phyloP scores from a whole-genome alignment of 2,797 vertebrate species.

The Amazonetta brasiliensis region DNA sequence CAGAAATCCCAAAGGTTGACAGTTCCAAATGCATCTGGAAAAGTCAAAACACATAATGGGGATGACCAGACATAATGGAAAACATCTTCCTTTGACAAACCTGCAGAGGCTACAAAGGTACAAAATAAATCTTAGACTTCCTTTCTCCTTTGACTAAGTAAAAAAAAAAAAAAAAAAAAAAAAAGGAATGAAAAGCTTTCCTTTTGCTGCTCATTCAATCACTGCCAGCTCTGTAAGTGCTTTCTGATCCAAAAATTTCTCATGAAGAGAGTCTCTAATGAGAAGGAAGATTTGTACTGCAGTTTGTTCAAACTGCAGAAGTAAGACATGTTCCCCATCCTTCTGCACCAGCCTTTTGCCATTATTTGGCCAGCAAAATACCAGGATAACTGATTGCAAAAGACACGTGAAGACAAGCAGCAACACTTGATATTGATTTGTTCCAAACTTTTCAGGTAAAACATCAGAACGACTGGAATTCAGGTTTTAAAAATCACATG shows the following conservation, averaged over 20 bases:
- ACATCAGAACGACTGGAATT: neutral
- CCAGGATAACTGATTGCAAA: neutral
- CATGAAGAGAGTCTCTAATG: neutral
- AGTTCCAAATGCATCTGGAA: conserved; percentile 66
- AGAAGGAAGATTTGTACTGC: conserved; percentile 28
- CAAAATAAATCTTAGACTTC: conserved; percentile 37
- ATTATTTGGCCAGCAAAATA: neutral
- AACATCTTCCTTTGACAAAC: conserved; percentile 45
- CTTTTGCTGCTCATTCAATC: conserved; percentile 31
- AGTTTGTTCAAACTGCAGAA: neutral
- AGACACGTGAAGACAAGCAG: neutral
- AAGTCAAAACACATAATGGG: conserved; percentile 62
- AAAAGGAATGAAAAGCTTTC: conserved; percentile 43
- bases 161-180: conserved; percentile 41
- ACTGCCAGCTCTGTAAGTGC: neutral
- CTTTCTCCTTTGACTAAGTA: neutral
- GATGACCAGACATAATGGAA: conserved; percentile 38
- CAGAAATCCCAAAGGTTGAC: conserved; percentile 71
- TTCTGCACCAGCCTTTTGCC: neutral
- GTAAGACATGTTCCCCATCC: neutral
- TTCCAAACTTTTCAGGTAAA: neutral
- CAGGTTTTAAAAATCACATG: neutral
- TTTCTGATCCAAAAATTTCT: conserved; percentile 43
- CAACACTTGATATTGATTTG: neutral
- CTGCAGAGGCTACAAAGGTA: conserved; percentile 48